Conservation (phyloP, 2,888 invertebrate species). For the Drosophila seclusa region DNA sequence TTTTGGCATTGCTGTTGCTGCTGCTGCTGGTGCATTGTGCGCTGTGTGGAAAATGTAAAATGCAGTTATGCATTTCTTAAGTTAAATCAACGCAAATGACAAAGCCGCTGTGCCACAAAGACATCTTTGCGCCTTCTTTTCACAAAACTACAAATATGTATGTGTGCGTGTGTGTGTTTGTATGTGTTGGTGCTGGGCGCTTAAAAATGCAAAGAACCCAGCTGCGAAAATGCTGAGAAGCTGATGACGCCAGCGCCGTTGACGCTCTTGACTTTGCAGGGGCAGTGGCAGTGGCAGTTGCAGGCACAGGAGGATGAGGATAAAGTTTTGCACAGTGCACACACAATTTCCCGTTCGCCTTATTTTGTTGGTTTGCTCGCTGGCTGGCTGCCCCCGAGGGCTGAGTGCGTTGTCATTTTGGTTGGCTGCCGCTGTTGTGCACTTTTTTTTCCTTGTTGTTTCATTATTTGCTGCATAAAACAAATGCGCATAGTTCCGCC, state of each 20-base stretch:
- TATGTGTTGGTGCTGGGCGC: conserved; percentile 45
- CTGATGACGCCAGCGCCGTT: conserved; percentile 50
- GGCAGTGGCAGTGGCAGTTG: conserved; percentile 12
- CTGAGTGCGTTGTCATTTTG: conserved; percentile 64
- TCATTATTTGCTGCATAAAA: conserved; percentile 75
- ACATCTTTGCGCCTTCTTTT: conserved; percentile 19
- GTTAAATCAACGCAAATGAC: conserved; percentile 73
- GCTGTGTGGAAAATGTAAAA: conserved; percentile 60
- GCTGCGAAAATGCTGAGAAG: conserved; percentile 52
- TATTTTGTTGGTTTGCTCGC: conserved; percentile 47
- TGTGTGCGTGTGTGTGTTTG: conserved; percentile 10
- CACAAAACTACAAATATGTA: conserved; percentile 6
- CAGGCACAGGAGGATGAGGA: neutral
- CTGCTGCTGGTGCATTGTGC: conserved; percentile 53
- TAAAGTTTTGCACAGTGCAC: conserved; percentile 58
- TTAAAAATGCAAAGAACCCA: conserved; percentile 67
- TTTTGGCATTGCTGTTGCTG: conserved; percentile 28
- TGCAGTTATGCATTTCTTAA: conserved; percentile 77
- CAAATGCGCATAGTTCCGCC: conserved; percentile 75
- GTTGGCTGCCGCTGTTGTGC: conserved; percentile 30
- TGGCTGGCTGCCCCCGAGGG: conserved; percentile 47
- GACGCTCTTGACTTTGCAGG: conserved; percentile 26
- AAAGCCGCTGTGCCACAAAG: conserved; percentile 58
- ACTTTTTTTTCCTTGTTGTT: conserved; percentile 61
- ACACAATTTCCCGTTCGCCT: conserved; percentile 71